Conservation (phyloP, 2,113 vertebrate species). For the rabbit (Oryctolagus cuniculus) region DNA sequence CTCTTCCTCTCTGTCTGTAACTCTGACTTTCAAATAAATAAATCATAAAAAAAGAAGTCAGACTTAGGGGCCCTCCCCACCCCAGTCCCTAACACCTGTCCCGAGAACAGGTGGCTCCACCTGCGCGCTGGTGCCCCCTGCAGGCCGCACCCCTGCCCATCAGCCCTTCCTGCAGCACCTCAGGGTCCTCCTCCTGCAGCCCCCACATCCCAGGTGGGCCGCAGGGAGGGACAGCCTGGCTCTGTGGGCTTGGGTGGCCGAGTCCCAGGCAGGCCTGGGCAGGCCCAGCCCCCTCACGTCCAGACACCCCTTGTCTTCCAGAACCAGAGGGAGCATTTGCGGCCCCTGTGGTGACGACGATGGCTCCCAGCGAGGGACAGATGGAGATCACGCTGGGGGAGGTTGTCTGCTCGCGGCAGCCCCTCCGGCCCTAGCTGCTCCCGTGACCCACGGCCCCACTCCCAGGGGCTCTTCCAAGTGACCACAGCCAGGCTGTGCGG, state of each 20-base stretch:
- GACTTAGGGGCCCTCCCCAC: no score
- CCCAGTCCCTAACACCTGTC: no score
- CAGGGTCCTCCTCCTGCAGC: no score
- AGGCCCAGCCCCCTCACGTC: not conserved
- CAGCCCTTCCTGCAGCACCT: no score
- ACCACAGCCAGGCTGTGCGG: not conserved
- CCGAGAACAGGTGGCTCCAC: no score
- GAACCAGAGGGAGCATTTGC: not conserved
- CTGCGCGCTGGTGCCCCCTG: no score
- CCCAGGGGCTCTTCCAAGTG: not conserved
- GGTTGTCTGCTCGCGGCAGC: conserved; percentile 77
- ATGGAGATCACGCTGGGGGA: conserved; percentile 86
- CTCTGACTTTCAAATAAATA: no score
- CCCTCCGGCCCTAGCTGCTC: not conserved
- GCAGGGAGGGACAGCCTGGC: not conserved
- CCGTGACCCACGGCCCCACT: no score
- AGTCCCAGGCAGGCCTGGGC: not conserved
- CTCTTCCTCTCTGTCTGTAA: no score
- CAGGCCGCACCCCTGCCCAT: no score
- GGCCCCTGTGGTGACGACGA: rapidly evolving
- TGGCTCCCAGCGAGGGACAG: conserved; percentile 48
- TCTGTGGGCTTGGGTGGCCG: not conserved
- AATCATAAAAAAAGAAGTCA: no score
- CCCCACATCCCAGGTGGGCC: not conserved
- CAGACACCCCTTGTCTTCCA: conserved; percentile 26